Evolutionary conservation across 2,888 invertebrate species (phyloP).

Genomic region (Athalia rosae): DNA sequence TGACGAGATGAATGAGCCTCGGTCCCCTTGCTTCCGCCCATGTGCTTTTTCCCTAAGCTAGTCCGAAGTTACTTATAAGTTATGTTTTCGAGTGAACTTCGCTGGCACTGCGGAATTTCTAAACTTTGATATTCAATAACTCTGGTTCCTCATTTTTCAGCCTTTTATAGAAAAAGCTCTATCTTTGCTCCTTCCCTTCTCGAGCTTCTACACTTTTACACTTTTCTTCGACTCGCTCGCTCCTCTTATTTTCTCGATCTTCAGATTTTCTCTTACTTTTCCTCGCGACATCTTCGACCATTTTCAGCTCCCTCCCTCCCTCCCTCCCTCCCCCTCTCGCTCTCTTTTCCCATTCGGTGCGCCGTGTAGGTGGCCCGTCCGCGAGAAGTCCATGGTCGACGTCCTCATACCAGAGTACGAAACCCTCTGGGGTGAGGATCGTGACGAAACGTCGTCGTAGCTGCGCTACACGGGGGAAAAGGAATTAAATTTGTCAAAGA

Average conservation of each 20-base stretch:
- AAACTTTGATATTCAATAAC: constrained; percentile 71
- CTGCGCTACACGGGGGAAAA: constrained; percentile 33
- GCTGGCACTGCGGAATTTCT: constrained; percentile 67
- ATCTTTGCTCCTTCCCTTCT: constrained; percentile 20
- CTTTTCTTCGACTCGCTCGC: constrained; percentile 25
- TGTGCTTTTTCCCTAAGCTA: constrained; percentile 53
- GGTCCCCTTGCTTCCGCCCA: constrained; percentile 47
- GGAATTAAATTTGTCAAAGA: constrained; percentile 61
- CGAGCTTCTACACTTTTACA: constrained; percentile 24
- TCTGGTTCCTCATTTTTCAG: constrained; percentile 57
- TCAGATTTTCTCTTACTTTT: constrained; percentile 15
- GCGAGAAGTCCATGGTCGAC: constrained; percentile 47
- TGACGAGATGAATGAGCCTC: constrained; percentile 63
- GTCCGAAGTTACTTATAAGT: constrained; percentile 68
- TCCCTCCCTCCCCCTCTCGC: constrained; percentile 12
- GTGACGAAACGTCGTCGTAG: constrained; percentile 10
- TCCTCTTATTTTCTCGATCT: constrained; percentile 30
- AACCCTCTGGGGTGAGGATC: background rate
- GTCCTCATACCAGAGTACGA: constrained; percentile 51
- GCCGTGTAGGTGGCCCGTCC: constrained; percentile 46
- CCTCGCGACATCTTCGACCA: constrained; percentile 26
- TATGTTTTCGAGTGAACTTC: constrained; percentile 70
- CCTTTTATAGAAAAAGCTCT: constrained; percentile 52
- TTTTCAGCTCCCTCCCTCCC: constrained; percentile 2
- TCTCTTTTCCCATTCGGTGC: constrained; percentile 20